Evolutionary conservation across 2,113 vertebrate genomes (phyloP).

Genomic region (Glaucidium brasilianum): DNA sequence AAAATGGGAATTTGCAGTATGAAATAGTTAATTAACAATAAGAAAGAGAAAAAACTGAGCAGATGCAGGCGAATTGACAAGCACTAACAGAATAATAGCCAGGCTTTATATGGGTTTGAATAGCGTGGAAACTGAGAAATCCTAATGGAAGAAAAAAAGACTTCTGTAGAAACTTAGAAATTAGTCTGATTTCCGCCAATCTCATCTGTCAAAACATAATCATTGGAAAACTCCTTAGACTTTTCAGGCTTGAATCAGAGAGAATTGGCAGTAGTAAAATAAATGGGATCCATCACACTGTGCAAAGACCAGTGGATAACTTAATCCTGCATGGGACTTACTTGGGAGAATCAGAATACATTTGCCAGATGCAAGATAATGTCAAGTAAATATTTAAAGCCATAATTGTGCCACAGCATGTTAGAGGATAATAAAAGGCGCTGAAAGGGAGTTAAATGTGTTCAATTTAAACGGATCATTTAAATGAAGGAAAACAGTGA

Average conservation of each 20-base stretch:
- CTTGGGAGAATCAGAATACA: background rate
- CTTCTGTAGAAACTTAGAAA: background rate
- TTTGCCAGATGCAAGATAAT: background rate
- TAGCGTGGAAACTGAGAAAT: background rate
- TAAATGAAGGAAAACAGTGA: background rate
- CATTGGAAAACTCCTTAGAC: background rate
- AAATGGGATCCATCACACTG: background rate
- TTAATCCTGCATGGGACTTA: background rate
- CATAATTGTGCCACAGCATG: background rate
- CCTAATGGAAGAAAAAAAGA: background rate
- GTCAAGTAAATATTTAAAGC: conserved; percentile 41
- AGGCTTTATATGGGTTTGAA: background rate
- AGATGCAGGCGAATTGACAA: background rate
- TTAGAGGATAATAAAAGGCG: background rate
- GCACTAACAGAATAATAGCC: background rate
- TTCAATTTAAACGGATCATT: background rate
- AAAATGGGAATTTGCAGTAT: background rate
- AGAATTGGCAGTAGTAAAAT: background rate
- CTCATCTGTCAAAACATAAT: background rate
- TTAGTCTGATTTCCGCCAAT: background rate
- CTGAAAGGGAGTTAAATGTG: background rate
- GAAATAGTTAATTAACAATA: conserved; percentile 34
- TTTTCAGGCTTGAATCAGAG: background rate
- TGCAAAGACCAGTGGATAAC: background rate
- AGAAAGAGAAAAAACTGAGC: background rate